These are phyloP conservation scores for Amphiduros pacificus DNA, from an alignment of 2,888 invertebrate genomes.

Conservation along the genomic window DNA sequence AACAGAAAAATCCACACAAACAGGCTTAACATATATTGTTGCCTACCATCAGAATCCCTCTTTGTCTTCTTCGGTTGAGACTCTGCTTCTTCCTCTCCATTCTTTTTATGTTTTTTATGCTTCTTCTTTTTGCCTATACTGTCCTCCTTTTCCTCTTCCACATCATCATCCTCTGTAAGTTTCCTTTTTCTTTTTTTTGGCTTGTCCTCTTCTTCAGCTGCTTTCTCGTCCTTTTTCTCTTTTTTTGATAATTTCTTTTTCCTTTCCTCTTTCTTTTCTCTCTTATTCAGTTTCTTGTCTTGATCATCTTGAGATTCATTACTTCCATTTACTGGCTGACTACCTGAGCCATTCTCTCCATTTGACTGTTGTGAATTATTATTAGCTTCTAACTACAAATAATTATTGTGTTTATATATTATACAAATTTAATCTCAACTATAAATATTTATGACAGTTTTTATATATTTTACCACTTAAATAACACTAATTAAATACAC, in stretches of 20 bases:
- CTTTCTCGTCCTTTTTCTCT: conserved; percentile 6
- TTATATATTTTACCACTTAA: too few species aligned
- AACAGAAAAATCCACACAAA: too few species aligned
- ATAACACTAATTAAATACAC: too few species aligned
- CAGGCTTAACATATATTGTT: too few species aligned
- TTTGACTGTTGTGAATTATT: not conserved
- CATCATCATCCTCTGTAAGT: not conserved
- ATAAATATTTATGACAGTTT: not conserved
- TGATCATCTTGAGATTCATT: not conserved
- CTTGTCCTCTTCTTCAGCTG: not conserved
- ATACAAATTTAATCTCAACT: not conserved
- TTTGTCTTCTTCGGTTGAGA: not conserved
- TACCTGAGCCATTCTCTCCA: not conserved
- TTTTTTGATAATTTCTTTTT: not conserved
- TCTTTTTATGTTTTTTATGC: not conserved
- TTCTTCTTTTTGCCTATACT: not conserved
- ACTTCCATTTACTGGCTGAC: not conserved
- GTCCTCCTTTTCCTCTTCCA: not conserved
- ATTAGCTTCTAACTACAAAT: not conserved
- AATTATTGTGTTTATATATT: not conserved
- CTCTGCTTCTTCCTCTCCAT: not conserved
- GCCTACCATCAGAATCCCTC: not conserved
- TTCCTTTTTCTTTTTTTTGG: not conserved
- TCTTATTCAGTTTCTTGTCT: conserved; percentile 14
- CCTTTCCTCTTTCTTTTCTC: conserved; percentile 15